Evolutionary conservation across 2,113 vertebrate species (phyloP).

Genomic region (Misgurnus mizolepis): DNA sequence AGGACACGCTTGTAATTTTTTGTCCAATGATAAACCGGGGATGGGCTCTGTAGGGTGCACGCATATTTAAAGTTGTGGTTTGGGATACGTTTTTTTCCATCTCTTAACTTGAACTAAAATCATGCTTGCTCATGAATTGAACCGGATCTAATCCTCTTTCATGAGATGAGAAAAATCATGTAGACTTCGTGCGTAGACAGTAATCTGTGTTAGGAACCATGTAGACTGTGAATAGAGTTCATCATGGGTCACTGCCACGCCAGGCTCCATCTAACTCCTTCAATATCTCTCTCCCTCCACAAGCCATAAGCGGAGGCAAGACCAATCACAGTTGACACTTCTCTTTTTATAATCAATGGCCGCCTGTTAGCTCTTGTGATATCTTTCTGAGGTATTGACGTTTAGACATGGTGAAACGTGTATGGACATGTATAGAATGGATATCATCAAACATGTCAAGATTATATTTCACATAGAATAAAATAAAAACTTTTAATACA

Average conservation of each 20-base stretch:
- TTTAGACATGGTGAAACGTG: neutral
- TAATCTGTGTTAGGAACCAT: neutral
- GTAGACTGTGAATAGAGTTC: neutral
- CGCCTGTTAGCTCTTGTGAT: neutral
- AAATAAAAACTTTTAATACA: no score
- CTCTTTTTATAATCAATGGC: slow-evolving; percentile 22
- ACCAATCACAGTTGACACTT: slow-evolving; percentile 13
- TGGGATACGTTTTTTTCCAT: slow-evolving; percentile 9
- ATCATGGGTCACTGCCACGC: neutral
- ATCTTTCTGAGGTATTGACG: neutral
- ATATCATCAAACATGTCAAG: neutral
- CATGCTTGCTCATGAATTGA: slow-evolving; percentile 51
- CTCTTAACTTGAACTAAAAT: slow-evolving; percentile 24
- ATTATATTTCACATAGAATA: no score
- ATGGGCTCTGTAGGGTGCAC: neutral
- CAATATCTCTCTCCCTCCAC: neutral
- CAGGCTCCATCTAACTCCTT: neutral
- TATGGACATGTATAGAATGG: neutral
- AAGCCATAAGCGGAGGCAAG: neutral
- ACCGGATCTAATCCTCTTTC: slow-evolving; percentile 36
- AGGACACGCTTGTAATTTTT: slow-evolving; percentile 22
- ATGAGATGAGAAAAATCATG: slow-evolving; percentile 40
- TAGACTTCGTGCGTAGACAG: slow-evolving; percentile 6
- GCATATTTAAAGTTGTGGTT: neutral
- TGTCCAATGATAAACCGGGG: neutral